Evolutionary conservation across 2,888 invertebrate genomes (phyloP).

Genomic region (Erynnis tages): DNA sequence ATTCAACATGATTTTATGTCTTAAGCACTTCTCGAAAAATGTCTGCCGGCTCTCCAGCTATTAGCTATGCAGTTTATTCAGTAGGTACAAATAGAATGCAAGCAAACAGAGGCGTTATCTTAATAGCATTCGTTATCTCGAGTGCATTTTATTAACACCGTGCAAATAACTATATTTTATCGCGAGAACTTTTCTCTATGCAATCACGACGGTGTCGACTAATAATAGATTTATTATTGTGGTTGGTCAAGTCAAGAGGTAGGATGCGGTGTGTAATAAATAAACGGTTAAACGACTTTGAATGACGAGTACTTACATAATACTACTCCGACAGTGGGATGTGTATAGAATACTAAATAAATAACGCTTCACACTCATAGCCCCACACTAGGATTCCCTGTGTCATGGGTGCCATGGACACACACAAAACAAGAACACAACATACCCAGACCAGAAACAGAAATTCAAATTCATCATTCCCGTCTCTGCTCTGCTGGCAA

Average conservation of each 20-base stretch:
- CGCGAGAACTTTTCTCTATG: constrained; percentile 9
- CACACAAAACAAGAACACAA: too few species aligned
- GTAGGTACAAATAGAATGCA: constrained; percentile 4
- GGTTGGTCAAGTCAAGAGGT: constrained; percentile 30
- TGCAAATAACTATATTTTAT: constrained; percentile 10
- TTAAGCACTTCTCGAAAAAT: too few species aligned
- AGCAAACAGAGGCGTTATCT: constrained; percentile 10
- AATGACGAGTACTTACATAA: background rate
- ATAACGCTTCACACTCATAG: too few species aligned
- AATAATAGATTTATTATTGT: constrained; percentile 34
- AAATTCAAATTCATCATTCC: too few species aligned
- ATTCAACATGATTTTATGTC: too few species aligned
- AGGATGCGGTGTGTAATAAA: constrained; percentile 7
- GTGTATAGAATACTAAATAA: too few species aligned
- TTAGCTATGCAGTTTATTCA: background rate
- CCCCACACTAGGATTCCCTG: too few species aligned
- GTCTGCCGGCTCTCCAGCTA: too few species aligned
- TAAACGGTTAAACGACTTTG: constrained; percentile 1
- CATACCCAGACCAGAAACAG: too few species aligned
- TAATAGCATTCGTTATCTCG: constrained; percentile 16
- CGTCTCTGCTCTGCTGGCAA: too few species aligned
- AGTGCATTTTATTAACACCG: constrained; percentile 20
- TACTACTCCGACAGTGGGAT: too few species aligned
- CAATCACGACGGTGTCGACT: constrained; percentile 12
- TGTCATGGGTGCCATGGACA: too few species aligned